Conservation (phyloP, 2,113 vertebrate genomes). For the Donacobius atricapilla region DNA sequence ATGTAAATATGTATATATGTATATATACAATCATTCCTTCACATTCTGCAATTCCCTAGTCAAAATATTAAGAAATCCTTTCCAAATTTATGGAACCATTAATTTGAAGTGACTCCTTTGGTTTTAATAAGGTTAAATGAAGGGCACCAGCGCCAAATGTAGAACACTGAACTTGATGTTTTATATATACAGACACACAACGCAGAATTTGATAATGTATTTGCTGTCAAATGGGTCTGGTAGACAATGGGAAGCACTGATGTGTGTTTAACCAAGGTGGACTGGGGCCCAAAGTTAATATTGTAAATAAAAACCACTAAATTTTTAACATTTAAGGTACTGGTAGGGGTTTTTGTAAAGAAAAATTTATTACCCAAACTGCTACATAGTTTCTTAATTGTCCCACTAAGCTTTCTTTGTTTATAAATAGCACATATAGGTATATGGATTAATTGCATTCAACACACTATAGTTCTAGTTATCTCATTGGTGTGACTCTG, state of each 20-base stretch:
- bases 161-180: not conserved
- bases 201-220: not conserved
- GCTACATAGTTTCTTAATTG: not conserved
- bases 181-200: not conserved
- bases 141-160: not conserved
- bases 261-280: not conserved
- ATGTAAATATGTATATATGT: not conserved
- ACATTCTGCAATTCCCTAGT: not conserved
- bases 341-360: not conserved
- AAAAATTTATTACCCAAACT: not conserved
- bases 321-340: not conserved
- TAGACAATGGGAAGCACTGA: not conserved
- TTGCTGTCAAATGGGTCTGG: not conserved
- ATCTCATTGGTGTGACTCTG: not conserved
- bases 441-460: not conserved
- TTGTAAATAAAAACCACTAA: rapidly evolving
- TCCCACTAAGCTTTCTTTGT: not conserved
- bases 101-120: not conserved
- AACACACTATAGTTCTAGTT: not conserved
- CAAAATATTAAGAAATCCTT: not conserved
- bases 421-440: not conserved
- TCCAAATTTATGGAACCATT: not conserved
- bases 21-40: not conserved
- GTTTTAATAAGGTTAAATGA: not conserved
- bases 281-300: not conserved